Evolutionary conservation across 2,888 invertebrate genomes (phyloP).

Genomic region (Philereme transversata): DNA sequence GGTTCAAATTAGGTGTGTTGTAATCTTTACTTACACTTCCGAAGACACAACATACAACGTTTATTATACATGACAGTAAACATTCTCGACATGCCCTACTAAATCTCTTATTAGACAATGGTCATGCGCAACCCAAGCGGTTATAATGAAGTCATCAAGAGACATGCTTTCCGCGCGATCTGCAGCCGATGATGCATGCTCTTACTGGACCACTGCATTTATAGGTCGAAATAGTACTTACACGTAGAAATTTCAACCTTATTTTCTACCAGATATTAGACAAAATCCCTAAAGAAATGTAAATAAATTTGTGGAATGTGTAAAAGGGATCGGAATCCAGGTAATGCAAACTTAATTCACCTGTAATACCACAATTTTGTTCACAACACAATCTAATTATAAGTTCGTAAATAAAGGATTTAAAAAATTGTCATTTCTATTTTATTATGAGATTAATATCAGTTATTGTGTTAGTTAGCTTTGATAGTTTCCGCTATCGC

Average conservation of each 20-base stretch:
- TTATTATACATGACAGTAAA: conserved; percentile 17
- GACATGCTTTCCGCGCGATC: conserved; percentile 61
- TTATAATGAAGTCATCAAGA: conserved; percentile 58
- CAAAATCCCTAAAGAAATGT: conserved; percentile 4
- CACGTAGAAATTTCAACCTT: conserved; percentile 22
- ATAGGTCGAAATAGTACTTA: conserved; percentile 48
- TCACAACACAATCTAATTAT: conserved; percentile 23
- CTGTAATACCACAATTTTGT: conserved; percentile 12
- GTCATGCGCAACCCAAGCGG: conserved; percentile 34
- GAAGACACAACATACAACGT: conserved; percentile 1
- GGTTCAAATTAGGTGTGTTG: conserved; percentile 8
- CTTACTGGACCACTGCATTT: conserved; percentile 57
- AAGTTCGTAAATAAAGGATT: conserved; percentile 31
- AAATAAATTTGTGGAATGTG: not conserved
- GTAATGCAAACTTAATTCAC: conserved; percentile 5
- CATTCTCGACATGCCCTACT: conserved; percentile 37
- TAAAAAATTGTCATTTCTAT: conserved; percentile 33
- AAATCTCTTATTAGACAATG: conserved; percentile 41
- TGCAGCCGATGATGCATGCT: conserved; percentile 53
- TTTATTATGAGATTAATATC: conserved; percentile 33
- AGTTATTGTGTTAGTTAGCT: conserved; percentile 23
- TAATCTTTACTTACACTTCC: conserved; percentile 7
- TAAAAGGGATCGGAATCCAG: not conserved
- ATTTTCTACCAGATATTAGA: conserved; percentile 13
- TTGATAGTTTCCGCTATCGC: conserved; percentile 48